Evolutionary conservation across 2,888 invertebrate species (phyloP).

Genomic region (Pristionchus entomophagus): DNA sequence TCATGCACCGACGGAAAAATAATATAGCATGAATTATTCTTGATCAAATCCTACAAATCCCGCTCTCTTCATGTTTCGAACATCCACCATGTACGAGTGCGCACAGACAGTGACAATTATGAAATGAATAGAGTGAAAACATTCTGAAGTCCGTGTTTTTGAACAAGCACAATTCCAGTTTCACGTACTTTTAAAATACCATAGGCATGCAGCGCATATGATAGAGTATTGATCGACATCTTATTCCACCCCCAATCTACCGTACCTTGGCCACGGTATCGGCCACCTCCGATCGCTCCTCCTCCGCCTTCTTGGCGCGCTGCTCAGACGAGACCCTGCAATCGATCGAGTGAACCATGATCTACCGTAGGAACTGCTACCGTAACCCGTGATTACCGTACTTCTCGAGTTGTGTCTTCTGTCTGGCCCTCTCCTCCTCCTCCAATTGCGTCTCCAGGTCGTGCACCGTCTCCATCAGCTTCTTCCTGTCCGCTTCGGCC

Average conservation of each 20-base stretch:
- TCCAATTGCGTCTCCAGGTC: slow-evolving; percentile 82
- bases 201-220: too few species aligned
- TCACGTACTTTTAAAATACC: too few species aligned
- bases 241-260: background rate
- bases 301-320: slow-evolving; percentile 42
- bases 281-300: slow-evolving; percentile 49
- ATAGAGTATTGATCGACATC: too few species aligned
- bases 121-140: too few species aligned
- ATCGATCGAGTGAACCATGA: slow-evolving; percentile 78
- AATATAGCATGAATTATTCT: too few species aligned
- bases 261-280: slow-evolving; percentile 53
- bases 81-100: too few species aligned
- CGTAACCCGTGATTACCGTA: slow-evolving; percentile 95
- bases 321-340: slow-evolving; percentile 32
- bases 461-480: slow-evolving; percentile 80
- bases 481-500: slow-evolving; percentile 91
- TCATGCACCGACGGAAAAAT: too few species aligned
- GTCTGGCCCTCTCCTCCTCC: slow-evolving; percentile 95
- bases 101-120: too few species aligned
- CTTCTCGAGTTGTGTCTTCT: slow-evolving; percentile 96
- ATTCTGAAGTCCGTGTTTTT: too few species aligned
- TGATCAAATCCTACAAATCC: too few species aligned
- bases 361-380: slow-evolving; percentile 75
- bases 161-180: too few species aligned
- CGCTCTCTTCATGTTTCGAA: too few species aligned